Base-by-base conservation (phyloP, 1,140 invertebrate species). In the Euura lappo region DNA sequence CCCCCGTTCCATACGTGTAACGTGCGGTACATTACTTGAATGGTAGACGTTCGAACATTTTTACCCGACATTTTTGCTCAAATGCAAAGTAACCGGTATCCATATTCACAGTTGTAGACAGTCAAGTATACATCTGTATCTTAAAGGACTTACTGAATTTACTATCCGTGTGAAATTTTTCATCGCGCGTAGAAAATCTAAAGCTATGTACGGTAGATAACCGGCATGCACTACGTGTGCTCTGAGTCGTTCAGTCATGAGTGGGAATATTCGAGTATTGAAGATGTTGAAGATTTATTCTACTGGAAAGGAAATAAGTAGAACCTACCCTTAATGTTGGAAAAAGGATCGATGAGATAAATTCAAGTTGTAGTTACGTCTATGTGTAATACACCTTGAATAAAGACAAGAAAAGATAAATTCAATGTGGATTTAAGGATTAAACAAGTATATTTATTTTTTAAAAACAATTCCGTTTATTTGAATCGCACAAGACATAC, bases 401-500 rank as follows among this genome's bases (percentile, higher is more conserved):
- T 28, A 28, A 28, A 28, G 28, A 28, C 28, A 28, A 28, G 1
- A 28, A 28, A 28, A 28, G 28, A 28, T 28, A 28, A 28, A 28
- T 1, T 28, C 28, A 28, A 28, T 28, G 28, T 28, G 28, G 13
- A 45, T 46, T 69, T 11, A 45, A 45, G 42, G 13, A 70, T 11
- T 65, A 6, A n/a, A 67, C 65, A 69, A 66, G 66, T 69, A 4
- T 44, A 65, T 75, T 72, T 69, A 47, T 80, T 84, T 87, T 86
- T 88, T 87, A 87, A 85, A 88, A 86, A 86, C 86, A 88, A 86
- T 86, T 85, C 87, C 78, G 82, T 87, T 88, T 88, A 87, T 87
- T 88, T 86, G 81, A 87, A 85, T 87, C 87, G 87, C 87, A 88
- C 86, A 88, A 87, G 86, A 87, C 85, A 87, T 88, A 88, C 86